phyloP scores from a whole-genome alignment of 1,140 invertebrate species.

The Batillaria attramentaria region DNA sequence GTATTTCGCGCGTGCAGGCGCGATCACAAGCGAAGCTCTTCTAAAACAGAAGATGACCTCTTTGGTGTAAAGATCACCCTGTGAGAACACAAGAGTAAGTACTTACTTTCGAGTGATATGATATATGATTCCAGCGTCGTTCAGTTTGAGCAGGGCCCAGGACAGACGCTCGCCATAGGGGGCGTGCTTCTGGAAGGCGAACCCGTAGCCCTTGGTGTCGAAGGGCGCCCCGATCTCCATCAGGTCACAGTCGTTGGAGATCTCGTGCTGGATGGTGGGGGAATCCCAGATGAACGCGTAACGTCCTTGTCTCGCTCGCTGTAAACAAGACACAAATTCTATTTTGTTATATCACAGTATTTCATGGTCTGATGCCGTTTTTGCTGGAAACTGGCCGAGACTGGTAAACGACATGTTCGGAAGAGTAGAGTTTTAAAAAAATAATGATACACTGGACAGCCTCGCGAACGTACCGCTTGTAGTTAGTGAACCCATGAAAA shows the following conservation, averaged over 20 bases:
- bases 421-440: no score
- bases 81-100: neutral
- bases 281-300: slow-evolving; percentile 70
- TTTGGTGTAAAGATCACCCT: no score
- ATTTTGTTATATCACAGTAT: no score
- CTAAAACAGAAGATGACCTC: no score
- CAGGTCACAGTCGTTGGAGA: slow-evolving; percentile 61
- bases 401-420: no score
- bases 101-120: slow-evolving; percentile 77
- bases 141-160: slow-evolving; percentile 91
- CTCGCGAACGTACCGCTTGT: no score
- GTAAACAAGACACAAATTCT: neutral
- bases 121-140: slow-evolving; percentile 93
- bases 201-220: slow-evolving; percentile 67
- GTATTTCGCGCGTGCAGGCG: no score
- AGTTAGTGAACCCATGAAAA: no score
- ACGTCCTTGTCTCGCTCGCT: slow-evolving; percentile 59
- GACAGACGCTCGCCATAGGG: slow-evolving; percentile 95
- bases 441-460: no score
- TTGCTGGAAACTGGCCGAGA: no score
- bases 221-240: slow-evolving; percentile 66
- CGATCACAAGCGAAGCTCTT: no score
- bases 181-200: slow-evolving; percentile 76
- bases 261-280: slow-evolving; percentile 60
- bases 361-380: no score